Evolutionary conservation across 2,888 invertebrate genomes (phyloP), one percentile per base, ranked within the genome.

Genomic region (Blastobasis lacticolella): DNA sequence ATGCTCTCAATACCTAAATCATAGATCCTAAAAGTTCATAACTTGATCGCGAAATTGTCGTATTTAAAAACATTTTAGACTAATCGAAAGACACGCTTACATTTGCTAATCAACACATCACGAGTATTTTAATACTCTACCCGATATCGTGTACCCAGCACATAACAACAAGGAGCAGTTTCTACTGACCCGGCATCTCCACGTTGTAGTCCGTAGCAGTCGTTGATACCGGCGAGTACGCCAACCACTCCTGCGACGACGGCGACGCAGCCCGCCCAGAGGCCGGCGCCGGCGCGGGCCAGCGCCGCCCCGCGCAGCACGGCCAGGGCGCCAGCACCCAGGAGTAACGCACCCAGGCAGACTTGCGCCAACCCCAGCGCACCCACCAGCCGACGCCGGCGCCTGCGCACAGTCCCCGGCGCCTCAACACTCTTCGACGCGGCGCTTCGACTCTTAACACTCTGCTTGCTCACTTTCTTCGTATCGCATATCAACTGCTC

Each of bases 221-320:
- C 89, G 59, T 88, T 89, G 60, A 91, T 89, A 48, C 90, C 89
- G 57, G 92, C 91, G 6, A 92, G 79, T 49, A 92, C 89, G 5
- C 92, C 93, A 5, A 91, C 81, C 0, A 85, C 83, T 1, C 92
- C 92, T 0, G 92, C 89, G 5, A 90, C 89, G 10, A 92, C 89
- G 7, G 92, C 90, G 44, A 91, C 81, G 56, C 91, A 89, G 23
- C 93, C 92, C 46, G 92, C 91, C 93, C 93, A 93, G 51, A 92
- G 81, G 4, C 92, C 92, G 2, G 91, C 92, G 36, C 92, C 92
- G 38, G 90, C 90, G 50, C 89, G 71, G 38, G 90, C 81, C 57
- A 89, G 73, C 55, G 88, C 83, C 46, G 92, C 91, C 46, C 91
- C 91, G 69, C 92, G 90, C 58, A 91, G 89, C 58, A 92, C 88